Base-by-base conservation (phyloP, 2,888 invertebrate genomes). In the Parnassius glacialis region DNA sequence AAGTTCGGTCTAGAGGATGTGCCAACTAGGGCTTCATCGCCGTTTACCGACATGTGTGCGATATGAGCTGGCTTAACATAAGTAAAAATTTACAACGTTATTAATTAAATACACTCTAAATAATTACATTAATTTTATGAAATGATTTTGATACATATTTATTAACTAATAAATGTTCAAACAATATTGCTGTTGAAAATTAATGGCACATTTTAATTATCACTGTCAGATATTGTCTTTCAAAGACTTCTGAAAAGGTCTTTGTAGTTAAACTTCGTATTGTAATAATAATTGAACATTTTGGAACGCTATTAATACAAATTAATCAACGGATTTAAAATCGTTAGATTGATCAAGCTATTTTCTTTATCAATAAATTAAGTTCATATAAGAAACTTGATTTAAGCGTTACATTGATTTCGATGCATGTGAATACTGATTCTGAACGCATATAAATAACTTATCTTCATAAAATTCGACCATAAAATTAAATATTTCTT, bases 201-300 rank as follows among this genome's bases (percentile, higher is more conserved):
- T 51, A 57, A 57, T 59, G 34, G 41, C 34, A 53, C 52, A 11
- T 53, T 59, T 59, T 42, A 47, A 52, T 34, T 59, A 25, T 13
- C 34, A 45, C 13, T 16, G 12, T 42, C 25, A 45, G 13, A 57
- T 55, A 61, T 59, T 34, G 34, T 5, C 34, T 34, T 59, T 61
- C 52, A 57, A 47, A 56, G 45, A 52, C 12, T 34, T 13, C 51
- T 52, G 52, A 52, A 52, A 47, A 52, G 45, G 45, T 34, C 52
- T 59, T 52, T 51, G 41, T 47, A 34, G 9, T 12, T 59, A 47
- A 59, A 53, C 45, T 52, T 59, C 45, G 41, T 47, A 59, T 59
- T 52, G 52, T 45, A 59, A 52, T n/a, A 52, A 58, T 52, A 25
- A 58, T 58, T 58, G 10, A 50, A 50, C 51, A 52, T n/a, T 58